Base-by-base conservation (phyloP, 2,797 vertebrate species). In the Salarias fasciatus region DNA sequence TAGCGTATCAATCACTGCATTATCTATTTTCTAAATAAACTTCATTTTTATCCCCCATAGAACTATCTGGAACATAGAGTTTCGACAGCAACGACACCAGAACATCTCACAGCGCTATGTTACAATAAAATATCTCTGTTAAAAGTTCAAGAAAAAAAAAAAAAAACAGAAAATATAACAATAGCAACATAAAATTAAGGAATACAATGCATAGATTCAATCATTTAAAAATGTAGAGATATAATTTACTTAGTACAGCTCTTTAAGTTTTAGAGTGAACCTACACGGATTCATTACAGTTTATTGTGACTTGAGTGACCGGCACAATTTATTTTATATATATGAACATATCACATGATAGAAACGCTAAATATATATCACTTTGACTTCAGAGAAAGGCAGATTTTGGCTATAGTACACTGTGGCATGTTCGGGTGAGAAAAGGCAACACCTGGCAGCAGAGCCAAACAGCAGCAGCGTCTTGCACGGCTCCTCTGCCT, bases 161-260 rank as follows among this genome's bases (percentile, higher is more conserved):
- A 18, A 24, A 24, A 24, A n/a, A n/a, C n/a, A 87, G 71, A 72
- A 86, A 88, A 91, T 73, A 84, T 73, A 86, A 93, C 90, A 92
- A 94, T 85, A 93, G 89, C 88, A 86, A 92, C 89, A 91, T 86
- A 91, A 93, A 94, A 92, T 92, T 92, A 93, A 94, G 91, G 83
- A 93, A 92, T 94, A 94, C 91, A 92, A 95, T 97, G 95, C 95
- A 95, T 96, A 97, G 96, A 93, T 95, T 92, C 84, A 93, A 92
- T 92, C 90, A 93, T 93, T 87, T 91, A 84, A 93, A 94, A 94
- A 94, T 93, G 95, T 92, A 93, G 92, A 92, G 92, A 93, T 93
- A 92, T 93, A 82, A 92, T 89, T 94, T 94, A 93, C 93, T 88
- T 86, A 90, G 88, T 87, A 92, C 77, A 91, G 76, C 84, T 89